These are phyloP conservation scores for Rhinella marina DNA, from an alignment of 2,797 vertebrate species.

Conservation along the genomic window DNA sequence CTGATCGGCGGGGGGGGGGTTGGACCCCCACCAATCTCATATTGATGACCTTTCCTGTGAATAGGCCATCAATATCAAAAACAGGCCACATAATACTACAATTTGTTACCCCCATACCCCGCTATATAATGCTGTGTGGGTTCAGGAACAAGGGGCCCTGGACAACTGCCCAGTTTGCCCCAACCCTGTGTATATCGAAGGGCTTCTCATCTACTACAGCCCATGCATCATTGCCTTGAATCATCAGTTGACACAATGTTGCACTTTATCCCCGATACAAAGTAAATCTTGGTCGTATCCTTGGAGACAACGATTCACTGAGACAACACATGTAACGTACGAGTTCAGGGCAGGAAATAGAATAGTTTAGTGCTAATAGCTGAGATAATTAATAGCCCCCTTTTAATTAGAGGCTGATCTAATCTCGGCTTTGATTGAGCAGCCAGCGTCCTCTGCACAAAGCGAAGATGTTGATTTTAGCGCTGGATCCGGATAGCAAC, in stretches of 20 bases:
- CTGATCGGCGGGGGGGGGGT: too few relatives aligned
- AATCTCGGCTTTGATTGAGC: slow-evolving; percentile 66
- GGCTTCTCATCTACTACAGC: not conserved
- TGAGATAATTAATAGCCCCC: slow-evolving; percentile 61
- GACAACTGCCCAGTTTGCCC: too few relatives aligned
- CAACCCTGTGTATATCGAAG: not conserved
- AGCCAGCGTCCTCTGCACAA: slow-evolving; percentile 48
- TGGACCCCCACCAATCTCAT: too few relatives aligned
- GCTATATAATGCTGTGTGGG: too few relatives aligned
- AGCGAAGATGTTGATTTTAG: slow-evolving; percentile 18
- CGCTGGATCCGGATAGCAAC: not conserved
- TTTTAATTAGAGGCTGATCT: slow-evolving; percentile 65
- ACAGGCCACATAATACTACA: not conserved
- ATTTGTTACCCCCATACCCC: too few relatives aligned
- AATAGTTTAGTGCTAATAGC: slow-evolving; percentile 61
- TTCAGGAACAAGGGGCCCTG: too few relatives aligned
- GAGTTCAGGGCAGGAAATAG: slow-evolving; percentile 29
- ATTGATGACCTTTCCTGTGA: too few relatives aligned
- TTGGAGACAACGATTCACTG: slow-evolving; percentile 10
- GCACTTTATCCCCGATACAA: slow-evolving; percentile 29
- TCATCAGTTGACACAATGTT: not conserved
- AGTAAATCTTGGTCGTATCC: not conserved
- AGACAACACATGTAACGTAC: not conserved
- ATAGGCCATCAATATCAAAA: not conserved
- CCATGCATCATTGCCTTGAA: not conserved